phyloP scores from a whole-genome alignment of 2,888 invertebrate species.

The Schrankia costaestrigalis region DNA sequence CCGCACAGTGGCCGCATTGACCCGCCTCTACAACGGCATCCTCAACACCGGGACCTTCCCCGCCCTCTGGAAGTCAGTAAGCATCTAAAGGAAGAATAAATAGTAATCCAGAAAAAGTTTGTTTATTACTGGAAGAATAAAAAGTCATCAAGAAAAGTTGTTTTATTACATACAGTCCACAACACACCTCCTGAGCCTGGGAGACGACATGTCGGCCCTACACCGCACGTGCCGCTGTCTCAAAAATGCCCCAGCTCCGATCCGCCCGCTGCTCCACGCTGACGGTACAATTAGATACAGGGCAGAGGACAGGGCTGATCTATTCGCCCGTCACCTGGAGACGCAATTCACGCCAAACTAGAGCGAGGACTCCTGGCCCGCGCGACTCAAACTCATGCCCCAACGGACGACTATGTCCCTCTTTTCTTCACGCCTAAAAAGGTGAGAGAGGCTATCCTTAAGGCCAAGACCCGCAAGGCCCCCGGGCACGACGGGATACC shows the following conservation, averaged over 20 bases:
- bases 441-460: not conserved
- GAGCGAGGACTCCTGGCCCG: not conserved
- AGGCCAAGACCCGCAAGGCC: not conserved
- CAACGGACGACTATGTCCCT: not conserved
- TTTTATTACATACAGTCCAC: too few species aligned
- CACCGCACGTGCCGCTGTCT: not conserved
- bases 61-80: not conserved
- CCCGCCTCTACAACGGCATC: not conserved
- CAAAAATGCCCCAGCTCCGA: not conserved
- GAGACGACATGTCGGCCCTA: not conserved
- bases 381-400: not conserved
- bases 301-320: not conserved
- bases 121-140: too few species aligned
- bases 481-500: not conserved
- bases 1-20: not conserved
- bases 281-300: not conserved
- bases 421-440: not conserved
- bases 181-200: not conserved
- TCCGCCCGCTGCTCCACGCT: not conserved
- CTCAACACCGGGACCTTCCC: constrained; percentile 1
- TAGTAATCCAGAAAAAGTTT: too few species aligned
- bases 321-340: not conserved
- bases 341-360: not conserved
- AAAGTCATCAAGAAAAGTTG: too few species aligned
- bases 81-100: too few species aligned